phyloP scores from a whole-genome alignment of 2,888 invertebrate species.

The Coenonympha glycerion region DNA sequence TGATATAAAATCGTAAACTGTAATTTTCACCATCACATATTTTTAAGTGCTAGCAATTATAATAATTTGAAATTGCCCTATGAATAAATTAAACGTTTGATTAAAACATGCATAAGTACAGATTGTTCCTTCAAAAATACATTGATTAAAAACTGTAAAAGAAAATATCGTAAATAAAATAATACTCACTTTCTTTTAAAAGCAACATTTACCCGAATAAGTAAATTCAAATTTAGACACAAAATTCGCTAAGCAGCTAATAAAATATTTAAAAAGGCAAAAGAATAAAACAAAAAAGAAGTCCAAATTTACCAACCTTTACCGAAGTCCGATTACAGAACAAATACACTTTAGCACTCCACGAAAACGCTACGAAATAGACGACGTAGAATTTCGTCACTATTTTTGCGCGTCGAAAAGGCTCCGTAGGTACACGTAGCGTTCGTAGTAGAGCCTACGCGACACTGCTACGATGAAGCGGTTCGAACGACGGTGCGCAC shows the following conservation, averaged over 20 bases:
- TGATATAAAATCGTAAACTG: no score
- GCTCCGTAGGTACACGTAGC: conserved; percentile 33
- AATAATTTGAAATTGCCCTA: no score
- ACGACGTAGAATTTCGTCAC: conserved; percentile 8
- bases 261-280: neutral
- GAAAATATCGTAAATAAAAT: no score
- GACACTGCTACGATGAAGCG: conserved; percentile 33
- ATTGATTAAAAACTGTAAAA: no score
- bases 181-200: no score
- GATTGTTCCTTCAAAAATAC: no score
- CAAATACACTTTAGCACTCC: conserved; percentile 23
- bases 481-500: conserved; percentile 29
- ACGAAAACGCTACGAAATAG: conserved; percentile 19
- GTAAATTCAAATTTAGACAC: neutral
- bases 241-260: neutral
- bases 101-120: no score
- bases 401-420: conserved; percentile 9
- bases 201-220: no score
- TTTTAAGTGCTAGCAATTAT: no score
- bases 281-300: neutral
- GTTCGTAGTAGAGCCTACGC: conserved; percentile 33
- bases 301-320: conserved; percentile 11
- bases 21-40: no score
- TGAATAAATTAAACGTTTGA: no score
- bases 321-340: conserved; percentile 2